Base-by-base conservation (phyloP, 2,113 vertebrate genomes). In the Stegostoma tigrinum region DNA sequence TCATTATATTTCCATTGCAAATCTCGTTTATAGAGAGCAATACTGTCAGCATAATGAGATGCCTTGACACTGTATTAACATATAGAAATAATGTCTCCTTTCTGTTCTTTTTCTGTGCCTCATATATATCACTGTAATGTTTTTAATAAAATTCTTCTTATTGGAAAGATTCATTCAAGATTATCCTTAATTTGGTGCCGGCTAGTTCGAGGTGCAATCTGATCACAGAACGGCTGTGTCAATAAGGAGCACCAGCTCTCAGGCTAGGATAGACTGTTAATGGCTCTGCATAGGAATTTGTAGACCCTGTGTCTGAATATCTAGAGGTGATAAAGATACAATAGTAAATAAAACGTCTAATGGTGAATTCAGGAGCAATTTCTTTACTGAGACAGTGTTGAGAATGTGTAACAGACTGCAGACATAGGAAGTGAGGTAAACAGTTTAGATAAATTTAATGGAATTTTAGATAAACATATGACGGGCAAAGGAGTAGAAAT, bases 1-100 rank as follows among this genome's bases (percentile, higher is more conserved):
- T 95, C 94, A 95, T 95, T 95, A 95, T 75, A 95, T 45, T 72
- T 95, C 42, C 94, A 52, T 45, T 95, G 68, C 45, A 95, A 70
- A 45, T 95, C 94, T 95, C 45, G 23, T 95, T 70, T 95, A 70
- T 12, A 72, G 94, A 95, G 68, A 75, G 45, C 45, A 95, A 52
- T 95, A 72, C 38, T 24, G n/a, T 95, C 42, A 93, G 90, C 21
- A 72, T 95, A 95, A 95, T 95, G 48, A 72, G 42, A 75, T 72
- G 75, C 45, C 68, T 95, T 48, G 75, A 95, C 72, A 52, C 94
- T 14, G 14, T 45, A 95, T 95, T 95, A 75, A 75, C 89, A 23
- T 34, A 93, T n/a, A 23, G 34, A 93, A 55, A 93, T 93, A 61
- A 93, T 67, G 61, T 93, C 89, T 38, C 27, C 17, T 45, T 83